Evolutionary conservation across 2,113 vertebrate species (phyloP).

Genomic region (Paramisgurnus dabryanus): DNA sequence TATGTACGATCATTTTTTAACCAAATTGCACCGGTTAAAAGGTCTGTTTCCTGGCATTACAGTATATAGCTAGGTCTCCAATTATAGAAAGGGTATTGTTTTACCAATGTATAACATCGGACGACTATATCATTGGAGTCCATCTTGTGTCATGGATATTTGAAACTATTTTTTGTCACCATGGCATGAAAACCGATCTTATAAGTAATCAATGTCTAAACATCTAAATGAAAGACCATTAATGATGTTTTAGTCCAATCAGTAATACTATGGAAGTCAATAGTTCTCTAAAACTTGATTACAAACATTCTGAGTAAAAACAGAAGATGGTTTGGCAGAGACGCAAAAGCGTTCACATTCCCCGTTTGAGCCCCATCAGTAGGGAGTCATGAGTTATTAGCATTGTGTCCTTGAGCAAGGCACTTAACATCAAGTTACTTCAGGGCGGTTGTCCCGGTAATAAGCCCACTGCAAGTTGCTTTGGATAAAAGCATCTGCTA

Average conservation of each 20-base stretch:
- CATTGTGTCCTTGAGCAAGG: slow-evolving; percentile 15
- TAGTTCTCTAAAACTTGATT: no score
- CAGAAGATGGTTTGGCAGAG: no score
- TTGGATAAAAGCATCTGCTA: slow-evolving; percentile 19
- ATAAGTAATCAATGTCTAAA: not conserved
- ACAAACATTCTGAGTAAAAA: no score
- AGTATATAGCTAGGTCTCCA: not conserved
- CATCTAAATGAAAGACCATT: not conserved
- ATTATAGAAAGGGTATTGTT: not conserved
- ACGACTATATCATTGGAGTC: not conserved
- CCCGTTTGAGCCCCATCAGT: not conserved
- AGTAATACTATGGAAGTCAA: no score
- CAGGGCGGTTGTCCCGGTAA: not conserved
- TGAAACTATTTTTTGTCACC: not conserved
- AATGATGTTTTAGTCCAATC: not conserved
- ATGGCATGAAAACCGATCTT: slow-evolving; percentile 14
- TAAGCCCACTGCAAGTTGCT: slow-evolving; percentile 13
- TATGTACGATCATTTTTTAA: not conserved
- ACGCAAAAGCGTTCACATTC: no score
- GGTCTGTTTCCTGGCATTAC: not conserved
- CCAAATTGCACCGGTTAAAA: not conserved
- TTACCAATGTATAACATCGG: not conserved
- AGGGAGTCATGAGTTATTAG: not conserved
- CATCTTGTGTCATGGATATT: not conserved
- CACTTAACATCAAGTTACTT: slow-evolving; percentile 24